Percentiles rank a stretch among this genome's conserved stretches.
These are phyloP conservation scores for Pinna nobilis DNA, from an alignment of 1,140 invertebrate genomes.

Conservation along the genomic window DNA sequence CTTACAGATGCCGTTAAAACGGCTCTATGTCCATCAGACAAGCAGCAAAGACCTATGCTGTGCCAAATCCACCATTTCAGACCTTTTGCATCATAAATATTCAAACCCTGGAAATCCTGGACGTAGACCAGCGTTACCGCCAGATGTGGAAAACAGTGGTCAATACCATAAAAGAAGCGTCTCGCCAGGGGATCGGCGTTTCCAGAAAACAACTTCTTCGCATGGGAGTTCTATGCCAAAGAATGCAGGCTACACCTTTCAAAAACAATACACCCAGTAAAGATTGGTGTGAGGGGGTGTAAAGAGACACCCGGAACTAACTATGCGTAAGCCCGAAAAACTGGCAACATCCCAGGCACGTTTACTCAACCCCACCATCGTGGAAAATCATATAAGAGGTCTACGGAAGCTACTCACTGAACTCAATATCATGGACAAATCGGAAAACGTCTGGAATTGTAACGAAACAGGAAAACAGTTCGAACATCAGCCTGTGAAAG, in stretches of 20 bases:
- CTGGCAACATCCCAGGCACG: constrained; percentile 1
- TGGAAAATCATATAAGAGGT: not conserved
- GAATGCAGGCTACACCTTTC: constrained; percentile 2
- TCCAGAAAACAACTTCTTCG: constrained; percentile 1
- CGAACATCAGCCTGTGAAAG: constrained; percentile 10
- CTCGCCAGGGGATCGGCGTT: constrained; percentile 12
- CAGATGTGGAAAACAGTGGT: too few species aligned
- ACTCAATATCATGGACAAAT: not conserved
- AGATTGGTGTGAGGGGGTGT: constrained; percentile 1
- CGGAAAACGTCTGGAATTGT: not conserved
- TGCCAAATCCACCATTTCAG: too few species aligned
- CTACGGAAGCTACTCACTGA: not conserved
- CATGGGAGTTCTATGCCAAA: not conserved
- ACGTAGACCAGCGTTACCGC: too few species aligned
- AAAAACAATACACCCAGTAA: constrained; percentile 4
- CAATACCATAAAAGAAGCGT: not conserved
- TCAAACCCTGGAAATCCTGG: too few species aligned
- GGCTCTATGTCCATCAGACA: too few species aligned
- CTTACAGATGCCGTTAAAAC: too few species aligned
- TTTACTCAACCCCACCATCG: not conserved
- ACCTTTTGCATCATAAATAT: too few species aligned
- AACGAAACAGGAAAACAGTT: not conserved
- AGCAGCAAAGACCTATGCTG: too few species aligned
- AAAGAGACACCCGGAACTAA: constrained; percentile 13
- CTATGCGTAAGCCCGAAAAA: constrained; percentile 14